phyloP scores from a whole-genome alignment of 30 jellyfish, hydroid and myxozoan species.

The Chrysaora quinquecirrha region DNA sequence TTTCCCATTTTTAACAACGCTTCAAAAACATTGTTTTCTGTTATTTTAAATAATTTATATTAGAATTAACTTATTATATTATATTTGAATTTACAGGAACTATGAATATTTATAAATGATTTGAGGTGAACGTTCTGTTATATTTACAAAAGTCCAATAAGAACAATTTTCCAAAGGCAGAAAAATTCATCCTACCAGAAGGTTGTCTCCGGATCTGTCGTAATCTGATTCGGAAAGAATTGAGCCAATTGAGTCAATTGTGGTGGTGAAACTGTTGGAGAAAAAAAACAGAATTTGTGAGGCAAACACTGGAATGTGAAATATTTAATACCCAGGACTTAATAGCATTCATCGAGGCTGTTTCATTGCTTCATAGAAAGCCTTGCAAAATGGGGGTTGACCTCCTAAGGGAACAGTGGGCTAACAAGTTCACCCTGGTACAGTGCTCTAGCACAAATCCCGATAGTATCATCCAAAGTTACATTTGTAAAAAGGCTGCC shows the following conservation, averaged over 20 bases:
- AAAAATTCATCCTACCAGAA: conserved; percentile 84
- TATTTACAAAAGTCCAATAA: conserved; percentile 1
- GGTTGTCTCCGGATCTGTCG: conserved; percentile 86
- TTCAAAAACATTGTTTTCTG: neutral
- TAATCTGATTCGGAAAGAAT: conserved; percentile 89
- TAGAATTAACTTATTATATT: neutral
- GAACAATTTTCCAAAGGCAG: neutral
- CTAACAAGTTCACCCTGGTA: too few species aligned
- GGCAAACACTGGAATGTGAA: too few species aligned
- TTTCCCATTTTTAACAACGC: neutral
- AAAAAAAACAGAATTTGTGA: neutral
- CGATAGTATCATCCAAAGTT: too few species aligned
- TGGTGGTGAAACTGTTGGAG: conserved; percentile 75
- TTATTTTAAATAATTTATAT: neutral
- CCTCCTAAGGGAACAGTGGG: too few species aligned
- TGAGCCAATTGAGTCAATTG: conserved; percentile 84
- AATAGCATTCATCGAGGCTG: too few species aligned
- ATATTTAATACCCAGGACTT: neutral
- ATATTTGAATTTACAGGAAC: neutral
- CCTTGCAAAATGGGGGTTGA: too few species aligned
- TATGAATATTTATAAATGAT: conserved; percentile 21
- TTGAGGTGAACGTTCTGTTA: conserved; percentile 43
- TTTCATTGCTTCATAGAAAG: too few species aligned
- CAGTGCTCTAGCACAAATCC: too few species aligned
- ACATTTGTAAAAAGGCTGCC: too few species aligned